phyloP scores from a whole-genome alignment of 2,797 vertebrate species.

The Petrocephalus sullivani region DNA sequence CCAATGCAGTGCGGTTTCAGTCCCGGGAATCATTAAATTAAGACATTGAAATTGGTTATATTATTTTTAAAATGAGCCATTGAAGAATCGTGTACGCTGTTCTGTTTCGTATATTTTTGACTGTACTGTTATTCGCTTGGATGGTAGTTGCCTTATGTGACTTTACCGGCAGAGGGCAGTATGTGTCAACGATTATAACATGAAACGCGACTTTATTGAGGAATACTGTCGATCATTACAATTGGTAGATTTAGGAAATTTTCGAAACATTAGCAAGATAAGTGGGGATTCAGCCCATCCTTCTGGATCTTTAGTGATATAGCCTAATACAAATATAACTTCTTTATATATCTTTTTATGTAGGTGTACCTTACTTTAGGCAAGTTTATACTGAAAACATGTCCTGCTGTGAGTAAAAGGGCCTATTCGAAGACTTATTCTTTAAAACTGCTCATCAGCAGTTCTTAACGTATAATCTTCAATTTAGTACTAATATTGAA shows the following conservation, averaged over 20 bases:
- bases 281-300: neutral
- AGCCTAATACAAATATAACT: neutral
- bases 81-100: neutral
- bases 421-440: neutral
- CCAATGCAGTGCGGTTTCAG: neutral
- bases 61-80: neutral
- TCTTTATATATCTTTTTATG: neutral
- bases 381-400: neutral
- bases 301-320: neutral
- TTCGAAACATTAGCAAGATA: neutral
- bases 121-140: neutral
- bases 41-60: neutral
- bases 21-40: neutral
- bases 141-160: neutral
- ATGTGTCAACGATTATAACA: neutral
- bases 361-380: neutral
- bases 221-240: neutral
- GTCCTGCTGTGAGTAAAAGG: neutral
- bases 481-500: neutral
- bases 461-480: neutral
- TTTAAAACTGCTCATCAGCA: neutral
- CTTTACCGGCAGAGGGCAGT: neutral
- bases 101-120: neutral
- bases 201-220: neutral
- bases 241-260: neutral